Evolutionary conservation across 2,888 invertebrate genomes (phyloP).

Genomic region (Apodemia hepburni): DNA sequence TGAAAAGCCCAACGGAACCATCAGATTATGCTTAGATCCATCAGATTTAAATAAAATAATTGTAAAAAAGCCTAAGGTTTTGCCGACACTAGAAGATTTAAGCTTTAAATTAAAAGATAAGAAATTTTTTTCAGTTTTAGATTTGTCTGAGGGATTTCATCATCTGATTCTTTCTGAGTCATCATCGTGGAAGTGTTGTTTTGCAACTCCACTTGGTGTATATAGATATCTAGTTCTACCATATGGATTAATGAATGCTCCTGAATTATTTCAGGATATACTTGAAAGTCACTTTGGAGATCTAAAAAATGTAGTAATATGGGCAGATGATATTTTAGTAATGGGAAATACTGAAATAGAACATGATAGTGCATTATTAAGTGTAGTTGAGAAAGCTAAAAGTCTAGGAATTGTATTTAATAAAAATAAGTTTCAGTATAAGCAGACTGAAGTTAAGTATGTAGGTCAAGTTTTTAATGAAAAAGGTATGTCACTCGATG

Average conservation of each 20-base stretch:
- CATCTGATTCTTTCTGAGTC: conserved; percentile 18
- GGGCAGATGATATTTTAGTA: no score
- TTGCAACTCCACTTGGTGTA: conserved; percentile 28
- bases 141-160: conserved; percentile 24
- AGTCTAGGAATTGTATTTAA: no score
- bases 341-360: no score
- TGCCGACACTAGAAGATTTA: background rate
- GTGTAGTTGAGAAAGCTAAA: no score
- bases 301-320: background rate
- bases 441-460: no score
- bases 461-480: no score
- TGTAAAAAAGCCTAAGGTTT: no score
- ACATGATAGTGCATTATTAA: no score
- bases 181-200: conserved; percentile 24
- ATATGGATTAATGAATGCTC: conserved; percentile 28
- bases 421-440: no score
- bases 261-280: conserved; percentile 27
- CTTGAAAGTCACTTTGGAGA: conserved; percentile 17
- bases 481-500: no score
- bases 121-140: conserved; percentile 23
- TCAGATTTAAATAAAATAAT: conserved; percentile 9
- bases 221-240: conserved; percentile 28
- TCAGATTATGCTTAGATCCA: conserved; percentile 21
- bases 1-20: conserved; percentile 23
- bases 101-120: conserved; percentile 16